Evolutionary conservation across 2,888 invertebrate species (phyloP).

Genomic region (Tachina grossa): DNA sequence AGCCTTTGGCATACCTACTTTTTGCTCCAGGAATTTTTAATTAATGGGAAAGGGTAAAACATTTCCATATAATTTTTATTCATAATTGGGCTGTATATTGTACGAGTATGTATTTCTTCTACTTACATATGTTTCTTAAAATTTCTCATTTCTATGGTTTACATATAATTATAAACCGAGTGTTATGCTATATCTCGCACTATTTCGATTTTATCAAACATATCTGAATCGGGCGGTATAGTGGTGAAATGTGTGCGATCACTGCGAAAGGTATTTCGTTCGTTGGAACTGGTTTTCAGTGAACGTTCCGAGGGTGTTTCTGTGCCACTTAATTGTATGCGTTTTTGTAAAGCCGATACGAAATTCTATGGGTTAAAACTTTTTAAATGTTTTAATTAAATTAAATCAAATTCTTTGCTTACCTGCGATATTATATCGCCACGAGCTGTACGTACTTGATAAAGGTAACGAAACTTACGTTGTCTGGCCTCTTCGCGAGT

Average conservation of each 20-base stretch:
- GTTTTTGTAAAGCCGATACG: slow-evolving; percentile 90
- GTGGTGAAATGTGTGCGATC: slow-evolving; percentile 90
- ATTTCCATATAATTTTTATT: too few species aligned
- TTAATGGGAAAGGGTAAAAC: too few species aligned
- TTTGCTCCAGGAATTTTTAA: too few species aligned
- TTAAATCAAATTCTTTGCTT: background rate
- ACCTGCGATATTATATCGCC: slow-evolving; percentile 96
- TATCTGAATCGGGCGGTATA: slow-evolving; percentile 88
- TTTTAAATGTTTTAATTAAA: background rate
- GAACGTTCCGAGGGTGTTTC: slow-evolving; percentile 84
- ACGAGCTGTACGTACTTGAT: slow-evolving; percentile 94
- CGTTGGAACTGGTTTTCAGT: slow-evolving; percentile 85
- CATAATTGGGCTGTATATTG: too few species aligned
- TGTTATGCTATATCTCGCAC: slow-evolving; percentile 83
- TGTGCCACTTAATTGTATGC: slow-evolving; percentile 86
- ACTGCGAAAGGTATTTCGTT: slow-evolving; percentile 90
- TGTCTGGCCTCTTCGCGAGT: slow-evolving; percentile 91
- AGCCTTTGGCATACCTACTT: too few species aligned
- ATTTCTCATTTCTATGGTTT: slow-evolving; percentile 67
- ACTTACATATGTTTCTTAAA: slow-evolving; percentile 43
- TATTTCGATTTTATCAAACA: slow-evolving; percentile 83
- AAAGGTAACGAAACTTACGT: slow-evolving; percentile 92
- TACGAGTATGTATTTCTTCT: background rate
- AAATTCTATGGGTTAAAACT: slow-evolving; percentile 85
- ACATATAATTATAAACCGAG: slow-evolving; percentile 81